Evolutionary conservation across 2,113 vertebrate genomes (phyloP).

Genomic region (Ciconia maguari): DNA sequence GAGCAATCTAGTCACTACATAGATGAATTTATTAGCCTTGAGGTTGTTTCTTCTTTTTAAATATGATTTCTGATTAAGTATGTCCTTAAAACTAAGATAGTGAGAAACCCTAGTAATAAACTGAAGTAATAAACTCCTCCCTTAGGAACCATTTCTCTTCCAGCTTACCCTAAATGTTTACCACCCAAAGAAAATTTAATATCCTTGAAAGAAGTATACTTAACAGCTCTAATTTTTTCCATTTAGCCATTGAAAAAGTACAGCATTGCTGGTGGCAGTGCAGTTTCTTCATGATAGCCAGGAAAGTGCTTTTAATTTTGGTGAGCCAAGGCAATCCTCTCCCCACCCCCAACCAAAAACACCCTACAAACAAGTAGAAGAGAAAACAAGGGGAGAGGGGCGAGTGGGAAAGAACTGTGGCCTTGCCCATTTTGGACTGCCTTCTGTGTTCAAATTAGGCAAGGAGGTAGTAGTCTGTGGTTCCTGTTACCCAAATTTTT

Average conservation of each 20-base stretch:
- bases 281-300: neutral
- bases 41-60: neutral
- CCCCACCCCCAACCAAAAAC: neutral
- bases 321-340: neutral
- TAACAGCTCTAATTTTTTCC: neutral
- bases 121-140: neutral
- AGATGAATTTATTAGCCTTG: neutral
- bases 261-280: neutral
- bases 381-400: neutral
- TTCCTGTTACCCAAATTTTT: neutral
- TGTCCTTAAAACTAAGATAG: neutral
- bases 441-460: neutral
- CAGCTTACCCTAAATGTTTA: neutral
- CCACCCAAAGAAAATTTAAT: neutral
- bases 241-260: neutral
- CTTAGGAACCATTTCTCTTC: neutral
- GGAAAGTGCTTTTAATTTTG: neutral
- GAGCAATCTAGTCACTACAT: neutral
- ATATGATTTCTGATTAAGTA: neutral
- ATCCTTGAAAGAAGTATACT: neutral
- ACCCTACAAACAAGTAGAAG: neutral
- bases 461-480: neutral
- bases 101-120: neutral
- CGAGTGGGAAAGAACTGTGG: neutral
- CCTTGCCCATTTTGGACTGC: neutral